Base-by-base conservation (phyloP, 2,113 vertebrate genomes). In the Maccullochella peelii region DNA sequence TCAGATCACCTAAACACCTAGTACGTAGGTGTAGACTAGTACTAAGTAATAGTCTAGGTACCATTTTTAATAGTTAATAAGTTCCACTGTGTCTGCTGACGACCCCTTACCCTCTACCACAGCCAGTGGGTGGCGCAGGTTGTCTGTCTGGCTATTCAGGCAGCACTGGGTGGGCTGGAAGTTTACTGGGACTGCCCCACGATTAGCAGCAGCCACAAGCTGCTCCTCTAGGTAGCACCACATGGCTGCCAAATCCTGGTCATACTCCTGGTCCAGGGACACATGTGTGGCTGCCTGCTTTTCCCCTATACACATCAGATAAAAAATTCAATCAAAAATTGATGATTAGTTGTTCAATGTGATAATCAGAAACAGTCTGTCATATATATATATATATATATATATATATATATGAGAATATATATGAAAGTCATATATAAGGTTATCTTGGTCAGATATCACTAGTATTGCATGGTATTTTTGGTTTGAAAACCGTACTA, bases 221-320 rank as follows among this genome's bases (percentile, higher is more conserved):
- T 97, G 97, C 69, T 99, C 97, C 88, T 99, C 98, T 16, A 99
- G 96, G 49, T 97, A 96, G 73, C 93, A 94, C 98, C 98, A 99
- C 80, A 99, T 96, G 5, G 96, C 95, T 3, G 97, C 97, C n/a
- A 95, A 95, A 11, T 98, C 97, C 0, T 89, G 95, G 83, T 99
- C 98, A 85, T 97, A 99, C 81, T 99, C 98, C 89, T 99, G 98
- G 91, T 99, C 98, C 88, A 99, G 94, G 70, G 97, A 98, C 15
- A 99, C 89, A 0, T 99, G 97, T 0, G 98, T 99, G 58, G 98
- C 98, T 38, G 98, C 98, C 89, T 99, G 98, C 86, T 99, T 99
- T 86, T 98, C 97, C 57, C 98, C 98, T 99, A 83, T 21, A 58
- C n/a, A 66, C 5, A 52, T 20, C 6, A 80, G 3, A 72, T 11